Evolutionary conservation across 2,888 invertebrate genomes (phyloP).

Genomic region (Aphodius sticticus): DNA sequence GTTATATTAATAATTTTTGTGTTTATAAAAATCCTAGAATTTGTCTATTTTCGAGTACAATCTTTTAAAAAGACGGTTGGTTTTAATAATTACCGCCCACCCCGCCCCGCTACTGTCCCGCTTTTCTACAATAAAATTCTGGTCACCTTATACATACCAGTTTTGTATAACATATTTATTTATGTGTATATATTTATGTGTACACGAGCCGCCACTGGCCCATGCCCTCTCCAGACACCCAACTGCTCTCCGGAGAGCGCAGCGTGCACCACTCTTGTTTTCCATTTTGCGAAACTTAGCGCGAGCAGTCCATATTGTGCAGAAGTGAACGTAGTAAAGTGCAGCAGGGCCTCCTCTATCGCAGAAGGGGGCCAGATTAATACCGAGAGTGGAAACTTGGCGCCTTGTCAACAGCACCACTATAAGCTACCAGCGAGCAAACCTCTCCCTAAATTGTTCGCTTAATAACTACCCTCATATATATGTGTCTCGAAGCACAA

Average conservation of each 20-base stretch:
- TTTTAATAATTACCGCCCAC: too few relatives aligned
- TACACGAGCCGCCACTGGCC: too few relatives aligned
- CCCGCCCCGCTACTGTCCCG: too few relatives aligned
- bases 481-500: not conserved
- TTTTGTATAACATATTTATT: too few relatives aligned
- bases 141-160: too few relatives aligned
- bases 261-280: not conserved
- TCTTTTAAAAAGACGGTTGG: too few relatives aligned
- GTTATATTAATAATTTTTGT: too few relatives aligned
- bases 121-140: too few relatives aligned
- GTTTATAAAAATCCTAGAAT: too few relatives aligned
- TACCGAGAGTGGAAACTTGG: not conserved
- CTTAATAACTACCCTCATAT: not conserved
- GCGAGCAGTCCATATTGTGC: not conserved
- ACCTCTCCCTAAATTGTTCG: slow-evolving; percentile 4
- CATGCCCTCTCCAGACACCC: not conserved
- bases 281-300: not conserved
- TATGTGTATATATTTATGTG: too few relatives aligned
- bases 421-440: not conserved
- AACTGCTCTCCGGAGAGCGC: not conserved
- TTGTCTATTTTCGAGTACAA: too few relatives aligned
- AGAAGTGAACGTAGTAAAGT: not conserved
- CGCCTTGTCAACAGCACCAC: not conserved
- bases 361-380: not conserved
- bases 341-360: not conserved